Conservation (phyloP, 2,797 vertebrate genomes). For the Syncerus caffer region DNA sequence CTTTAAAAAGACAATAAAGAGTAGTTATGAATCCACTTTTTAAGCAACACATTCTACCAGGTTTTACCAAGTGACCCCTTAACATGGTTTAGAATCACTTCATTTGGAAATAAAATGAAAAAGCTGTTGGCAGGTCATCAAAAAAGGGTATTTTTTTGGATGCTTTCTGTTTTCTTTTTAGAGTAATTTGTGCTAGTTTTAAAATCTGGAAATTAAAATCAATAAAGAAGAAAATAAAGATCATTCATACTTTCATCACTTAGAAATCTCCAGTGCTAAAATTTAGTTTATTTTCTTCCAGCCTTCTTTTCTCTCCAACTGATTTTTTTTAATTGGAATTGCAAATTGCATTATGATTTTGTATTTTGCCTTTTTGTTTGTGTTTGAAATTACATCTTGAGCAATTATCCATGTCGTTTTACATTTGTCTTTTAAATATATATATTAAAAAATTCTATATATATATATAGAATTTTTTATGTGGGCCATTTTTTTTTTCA, state of each 20-base stretch:
- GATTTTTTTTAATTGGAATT: not conserved
- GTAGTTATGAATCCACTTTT: not conserved
- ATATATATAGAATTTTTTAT: not conserved
- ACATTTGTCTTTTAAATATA: not conserved
- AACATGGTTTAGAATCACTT: not conserved
- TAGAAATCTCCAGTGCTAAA: not conserved
- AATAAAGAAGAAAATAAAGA: not conserved
- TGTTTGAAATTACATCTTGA: not conserved
- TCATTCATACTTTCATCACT: not conserved
- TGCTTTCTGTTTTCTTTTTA: not conserved
- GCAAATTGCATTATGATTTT: not conserved
- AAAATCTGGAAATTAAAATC: not conserved
- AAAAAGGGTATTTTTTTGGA: not conserved
- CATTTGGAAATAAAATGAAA: not conserved
- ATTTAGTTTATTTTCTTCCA: not conserved
- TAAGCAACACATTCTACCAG: not conserved
- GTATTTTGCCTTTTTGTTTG: not conserved
- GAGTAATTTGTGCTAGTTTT: not conserved
- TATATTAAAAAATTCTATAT: no score
- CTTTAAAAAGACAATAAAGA: not conserved
- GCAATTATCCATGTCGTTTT: not conserved
- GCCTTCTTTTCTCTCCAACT: not conserved
- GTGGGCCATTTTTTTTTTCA: not conserved
- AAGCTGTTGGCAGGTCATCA: not conserved
- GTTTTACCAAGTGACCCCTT: not conserved